Percentiles rank a stretch among this genome's conserved stretches.
These are phyloP conservation scores for Dynastes maya DNA, from an alignment of 2,888 invertebrate genomes.

Conservation along the genomic window DNA sequence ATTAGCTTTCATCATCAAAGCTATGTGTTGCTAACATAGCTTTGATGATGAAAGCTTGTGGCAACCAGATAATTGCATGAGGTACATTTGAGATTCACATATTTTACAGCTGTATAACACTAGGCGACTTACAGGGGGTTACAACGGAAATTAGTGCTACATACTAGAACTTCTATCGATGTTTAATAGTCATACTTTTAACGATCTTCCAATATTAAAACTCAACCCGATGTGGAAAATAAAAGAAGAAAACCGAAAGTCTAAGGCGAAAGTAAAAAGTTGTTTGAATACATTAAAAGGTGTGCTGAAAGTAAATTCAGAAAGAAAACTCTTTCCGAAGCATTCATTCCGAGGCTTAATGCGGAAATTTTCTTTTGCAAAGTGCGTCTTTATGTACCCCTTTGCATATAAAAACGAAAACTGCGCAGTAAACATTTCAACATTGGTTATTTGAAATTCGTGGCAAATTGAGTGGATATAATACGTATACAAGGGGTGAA, in stretches of 20 bases:
- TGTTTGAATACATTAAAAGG: constrained; percentile 21
- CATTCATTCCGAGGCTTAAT: background rate
- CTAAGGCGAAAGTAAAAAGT: constrained; percentile 8
- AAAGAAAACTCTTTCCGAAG: constrained; percentile 1
- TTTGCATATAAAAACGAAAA: no score
- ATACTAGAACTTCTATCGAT: background rate
- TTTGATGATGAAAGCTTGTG: no score
- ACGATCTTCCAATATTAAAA: background rate
- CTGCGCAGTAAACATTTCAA: background rate
- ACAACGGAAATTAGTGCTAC: no score
- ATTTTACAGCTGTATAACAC: no score
- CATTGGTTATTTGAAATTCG: background rate
- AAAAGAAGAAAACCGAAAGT: background rate
- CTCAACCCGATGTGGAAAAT: background rate
- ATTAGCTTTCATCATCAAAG: no score
- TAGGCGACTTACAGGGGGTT: no score
- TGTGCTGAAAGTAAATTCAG: background rate
- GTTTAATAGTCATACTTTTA: background rate
- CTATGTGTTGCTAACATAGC: no score
- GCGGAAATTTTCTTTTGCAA: background rate
- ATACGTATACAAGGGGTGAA: no score
- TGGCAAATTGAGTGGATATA: no score
- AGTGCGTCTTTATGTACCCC: background rate
- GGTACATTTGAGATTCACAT: no score
- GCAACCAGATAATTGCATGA: no score